Evolutionary conservation across 2,797 vertebrate genomes (phyloP), one percentile per base, ranked within the genome.

Genomic region (Parotocinclus haroldoi): DNA sequence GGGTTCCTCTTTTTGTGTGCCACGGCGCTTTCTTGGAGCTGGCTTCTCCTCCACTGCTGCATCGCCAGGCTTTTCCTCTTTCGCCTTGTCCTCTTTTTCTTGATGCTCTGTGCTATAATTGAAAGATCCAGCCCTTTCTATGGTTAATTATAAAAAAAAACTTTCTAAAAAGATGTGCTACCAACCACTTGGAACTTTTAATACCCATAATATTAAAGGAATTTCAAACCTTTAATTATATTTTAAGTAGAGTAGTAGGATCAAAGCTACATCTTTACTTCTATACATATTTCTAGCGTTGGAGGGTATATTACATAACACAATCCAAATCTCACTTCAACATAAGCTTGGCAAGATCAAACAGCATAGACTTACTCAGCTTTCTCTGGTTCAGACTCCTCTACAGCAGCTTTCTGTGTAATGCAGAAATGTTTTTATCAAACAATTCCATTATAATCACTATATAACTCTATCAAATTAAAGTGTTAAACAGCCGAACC

Each of bases 1-100:
- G 0, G 93, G 81, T n/a, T 81, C 84, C 51, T 95, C 95, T 58
- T 91, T 85, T 45, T 89, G 81, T 72, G 90, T 90, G 65, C 90
- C 91, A 0, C 77, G 87, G 53, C 79, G 89, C 55, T 83, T 61
- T 76, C 90, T 98, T 71, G 86, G 89, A 72, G 83, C 85, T 68
- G 89, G 90, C 58, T 85, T 85, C 76, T 90, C 92, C 13, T 91
- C 89, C 10, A 76, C 80, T 12, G 72, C 76, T 0, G 90, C 83
- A 71, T 94, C 90, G 71, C 88, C 86, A 7, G 87, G 81, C 36
- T 81, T 82, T 77, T 92, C 91, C 54, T 94, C 91, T 75, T 96
- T 95, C 55, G 86, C 86, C 68, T 86, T 92, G 57, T 97, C 93
- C 78, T 94, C 92, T 84, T 99, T 99, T 84, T 99, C 97, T 75